phyloP scores from a whole-genome alignment of 2,888 invertebrate species.

The Acrobasis repandana region DNA sequence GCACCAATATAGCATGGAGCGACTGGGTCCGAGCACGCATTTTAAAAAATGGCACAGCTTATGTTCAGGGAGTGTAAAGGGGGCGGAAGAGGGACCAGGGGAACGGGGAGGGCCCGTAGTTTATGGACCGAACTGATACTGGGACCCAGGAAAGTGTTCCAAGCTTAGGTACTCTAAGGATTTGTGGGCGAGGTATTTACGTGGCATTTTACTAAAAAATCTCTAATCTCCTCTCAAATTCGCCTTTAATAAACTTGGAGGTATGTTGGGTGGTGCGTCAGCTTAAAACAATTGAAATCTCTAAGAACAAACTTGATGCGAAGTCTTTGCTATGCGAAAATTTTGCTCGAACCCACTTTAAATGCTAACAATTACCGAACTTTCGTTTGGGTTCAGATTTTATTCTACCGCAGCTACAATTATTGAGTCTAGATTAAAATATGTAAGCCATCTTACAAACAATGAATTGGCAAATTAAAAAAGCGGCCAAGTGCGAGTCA shows the following conservation, averaged over 20 bases:
- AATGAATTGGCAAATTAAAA: too few relatives aligned
- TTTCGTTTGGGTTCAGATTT: constrained; percentile 9
- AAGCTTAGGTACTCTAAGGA: constrained; percentile 68
- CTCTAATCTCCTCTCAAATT: neutral
- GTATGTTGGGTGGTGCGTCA: constrained; percentile 9
- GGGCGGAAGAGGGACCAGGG: constrained; percentile 44
- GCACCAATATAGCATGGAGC: constrained; percentile 64
- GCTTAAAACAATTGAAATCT: constrained; percentile 17
- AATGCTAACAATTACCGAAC: constrained; percentile 14
- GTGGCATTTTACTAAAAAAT: constrained; percentile 52
- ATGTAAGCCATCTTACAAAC: too few relatives aligned
- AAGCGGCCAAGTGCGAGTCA: too few relatives aligned
- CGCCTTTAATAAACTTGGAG: constrained; percentile 8
- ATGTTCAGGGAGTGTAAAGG: constrained; percentile 62
- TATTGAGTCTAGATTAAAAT: neutral
- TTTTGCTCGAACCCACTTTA: constrained; percentile 3
- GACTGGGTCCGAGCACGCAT: constrained; percentile 71
- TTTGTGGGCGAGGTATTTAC: constrained; percentile 73
- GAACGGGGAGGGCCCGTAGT: constrained; percentile 50
- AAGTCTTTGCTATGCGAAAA: constrained; percentile 16
- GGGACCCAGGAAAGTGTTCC: constrained; percentile 73
- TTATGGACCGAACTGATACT: constrained; percentile 80
- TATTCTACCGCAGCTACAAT: neutral
- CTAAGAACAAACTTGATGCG: constrained; percentile 11
- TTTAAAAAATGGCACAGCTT: constrained; percentile 77